Conservation (phyloP, 2,797 vertebrate genomes). For the Taenioides sp. region DNA sequence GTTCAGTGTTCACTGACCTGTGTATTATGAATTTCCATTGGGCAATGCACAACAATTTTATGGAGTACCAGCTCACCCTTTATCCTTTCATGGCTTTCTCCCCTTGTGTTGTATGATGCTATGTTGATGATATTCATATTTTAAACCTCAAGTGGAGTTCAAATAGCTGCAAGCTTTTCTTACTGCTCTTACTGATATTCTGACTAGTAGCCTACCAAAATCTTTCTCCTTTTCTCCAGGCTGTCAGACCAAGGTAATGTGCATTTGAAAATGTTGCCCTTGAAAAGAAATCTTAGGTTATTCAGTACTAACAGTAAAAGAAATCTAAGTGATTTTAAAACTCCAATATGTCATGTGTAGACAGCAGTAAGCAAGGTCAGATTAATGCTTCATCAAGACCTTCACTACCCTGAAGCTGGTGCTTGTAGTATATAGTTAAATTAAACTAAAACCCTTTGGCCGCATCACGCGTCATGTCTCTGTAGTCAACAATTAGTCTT, state of each 20-base stretch:
- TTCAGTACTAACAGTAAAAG: slow-evolving; percentile 2
- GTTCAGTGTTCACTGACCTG: background rate
- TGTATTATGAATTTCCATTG: background rate
- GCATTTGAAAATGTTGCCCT: slow-evolving; percentile 17
- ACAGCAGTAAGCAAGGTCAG: background rate
- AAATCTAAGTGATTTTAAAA: background rate
- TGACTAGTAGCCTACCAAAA: slow-evolving; percentile 6
- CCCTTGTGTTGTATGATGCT: background rate
- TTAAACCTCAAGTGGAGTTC: background rate
- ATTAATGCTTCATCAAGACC: background rate
- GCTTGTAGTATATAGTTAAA: background rate
- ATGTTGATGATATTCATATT: slow-evolving; percentile 1
- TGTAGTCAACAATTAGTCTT: background rate
- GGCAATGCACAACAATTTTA: background rate
- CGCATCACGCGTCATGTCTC: background rate
- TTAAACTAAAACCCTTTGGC: background rate
- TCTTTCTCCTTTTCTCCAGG: slow-evolving; percentile 1
- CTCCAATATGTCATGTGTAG: background rate
- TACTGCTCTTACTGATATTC: slow-evolving; percentile 7
- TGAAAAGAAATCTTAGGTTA: background rate
- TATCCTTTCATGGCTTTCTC: slow-evolving; percentile 1
- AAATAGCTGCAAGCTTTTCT: background rate
- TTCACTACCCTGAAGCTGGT: background rate
- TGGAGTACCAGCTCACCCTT: background rate
- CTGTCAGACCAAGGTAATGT: slow-evolving; percentile 8